Conservation (phyloP, 2,888 invertebrate species). For the Synergus umbraculus region DNA sequence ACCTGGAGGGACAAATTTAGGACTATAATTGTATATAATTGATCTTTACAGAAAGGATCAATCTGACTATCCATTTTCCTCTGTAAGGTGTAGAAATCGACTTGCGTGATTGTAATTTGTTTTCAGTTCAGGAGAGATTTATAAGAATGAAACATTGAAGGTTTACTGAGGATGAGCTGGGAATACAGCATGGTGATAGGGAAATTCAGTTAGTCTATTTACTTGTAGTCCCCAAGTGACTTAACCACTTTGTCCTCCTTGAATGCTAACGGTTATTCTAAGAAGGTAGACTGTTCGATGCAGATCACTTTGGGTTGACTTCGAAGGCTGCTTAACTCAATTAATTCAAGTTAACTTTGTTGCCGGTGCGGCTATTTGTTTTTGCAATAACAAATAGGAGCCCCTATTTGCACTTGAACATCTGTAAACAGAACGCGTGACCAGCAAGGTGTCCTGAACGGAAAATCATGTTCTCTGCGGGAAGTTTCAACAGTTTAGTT, state of each 20-base stretch:
- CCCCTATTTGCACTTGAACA: conserved; percentile 32
- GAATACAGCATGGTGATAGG: conserved; percentile 40
- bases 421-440: conserved; percentile 7
- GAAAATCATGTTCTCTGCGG: neutral
- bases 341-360: conserved; percentile 54
- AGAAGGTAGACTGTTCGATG: conserved; percentile 58
- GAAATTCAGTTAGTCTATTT: conserved; percentile 55
- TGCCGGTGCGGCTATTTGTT: neutral
- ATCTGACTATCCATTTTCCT: too few relatives aligned
- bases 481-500: neutral
- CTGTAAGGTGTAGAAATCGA: neutral
- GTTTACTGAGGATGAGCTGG: conserved; percentile 1
- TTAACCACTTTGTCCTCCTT: conserved; percentile 58
- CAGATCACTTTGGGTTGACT: conserved; percentile 55
- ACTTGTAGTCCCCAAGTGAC: conserved; percentile 57
- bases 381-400: conserved; percentile 28
- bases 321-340: conserved; percentile 52
- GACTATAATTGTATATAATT: too few relatives aligned
- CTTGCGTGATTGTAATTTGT: neutral
- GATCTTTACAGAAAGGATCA: too few relatives aligned
- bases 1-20: too few relatives aligned
- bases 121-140: neutral
- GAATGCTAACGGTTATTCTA: conserved; percentile 62
- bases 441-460: neutral
- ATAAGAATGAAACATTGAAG: neutral